Percentiles rank a stretch among this genome's conserved stretches.
These are phyloP conservation scores for Chitala chitala DNA, from an alignment of 2,113 vertebrate species.

Conservation along the genomic window DNA sequence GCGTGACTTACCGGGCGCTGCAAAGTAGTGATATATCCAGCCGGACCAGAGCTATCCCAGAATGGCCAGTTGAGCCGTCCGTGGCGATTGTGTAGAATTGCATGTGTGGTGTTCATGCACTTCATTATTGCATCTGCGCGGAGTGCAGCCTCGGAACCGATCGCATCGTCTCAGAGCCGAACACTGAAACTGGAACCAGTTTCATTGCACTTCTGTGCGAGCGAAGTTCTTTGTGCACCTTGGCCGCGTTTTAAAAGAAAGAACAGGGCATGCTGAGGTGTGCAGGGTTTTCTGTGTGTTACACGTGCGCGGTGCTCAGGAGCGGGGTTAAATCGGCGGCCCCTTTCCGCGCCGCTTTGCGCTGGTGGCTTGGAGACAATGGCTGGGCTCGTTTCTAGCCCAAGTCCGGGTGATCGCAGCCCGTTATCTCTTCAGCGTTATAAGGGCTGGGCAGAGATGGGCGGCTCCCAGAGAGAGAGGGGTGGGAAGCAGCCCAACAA, in stretches of 20 bases:
- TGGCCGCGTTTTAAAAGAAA: no score
- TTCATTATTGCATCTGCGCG: no score
- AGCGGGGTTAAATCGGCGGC: background rate
- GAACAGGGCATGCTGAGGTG: no score
- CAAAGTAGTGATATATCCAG: no score
- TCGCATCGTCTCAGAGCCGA: no score
- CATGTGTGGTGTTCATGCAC: no score
- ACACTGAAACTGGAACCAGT: no score
- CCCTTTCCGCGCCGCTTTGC: background rate
- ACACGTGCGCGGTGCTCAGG: background rate
- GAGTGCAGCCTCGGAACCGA: no score
- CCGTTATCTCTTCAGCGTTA: background rate
- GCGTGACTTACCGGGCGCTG: background rate
- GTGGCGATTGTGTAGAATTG: background rate
- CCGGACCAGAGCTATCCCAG: no score
- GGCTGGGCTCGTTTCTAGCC: background rate
- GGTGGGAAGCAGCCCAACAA: background rate
- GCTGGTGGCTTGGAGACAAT: background rate
- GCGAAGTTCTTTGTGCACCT: constrained; percentile 28
- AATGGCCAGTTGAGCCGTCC: background rate
- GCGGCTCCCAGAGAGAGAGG: constrained; percentile 15
- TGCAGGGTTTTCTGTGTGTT: no score
- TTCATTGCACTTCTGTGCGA: no score
- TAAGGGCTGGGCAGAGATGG: background rate
- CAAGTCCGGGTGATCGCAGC: background rate